Percentiles rank a stretch among this genome's conserved stretches.
Conservation (phyloP, 2,888 invertebrate species). For the Taenaris catops region DNA sequence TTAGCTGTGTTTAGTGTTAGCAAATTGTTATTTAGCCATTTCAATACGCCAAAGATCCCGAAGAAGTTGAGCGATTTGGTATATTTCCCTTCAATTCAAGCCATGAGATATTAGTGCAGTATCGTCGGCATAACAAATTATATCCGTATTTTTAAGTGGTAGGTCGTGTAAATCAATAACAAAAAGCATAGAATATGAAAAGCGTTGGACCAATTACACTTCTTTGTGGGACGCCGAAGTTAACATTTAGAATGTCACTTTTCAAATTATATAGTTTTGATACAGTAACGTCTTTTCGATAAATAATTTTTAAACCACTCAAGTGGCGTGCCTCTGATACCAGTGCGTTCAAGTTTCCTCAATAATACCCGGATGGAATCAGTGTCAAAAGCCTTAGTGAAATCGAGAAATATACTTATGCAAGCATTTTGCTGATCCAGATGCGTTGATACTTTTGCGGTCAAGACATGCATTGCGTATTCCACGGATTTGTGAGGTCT, state of each 20-base stretch:
- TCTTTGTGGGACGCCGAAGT: constrained; percentile 17
- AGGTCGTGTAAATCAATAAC: constrained; percentile 7
- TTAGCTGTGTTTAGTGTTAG: constrained; percentile 18
- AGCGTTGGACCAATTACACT: constrained; percentile 19
- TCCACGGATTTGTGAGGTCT: constrained; percentile 14
- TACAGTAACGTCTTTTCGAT: constrained; percentile 6
- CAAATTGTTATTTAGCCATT: constrained; percentile 13
- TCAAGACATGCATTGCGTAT: constrained; percentile 12
- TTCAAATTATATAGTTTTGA: constrained; percentile 2
- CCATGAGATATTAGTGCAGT: constrained; percentile 14
- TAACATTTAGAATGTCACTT: constrained; percentile 2
- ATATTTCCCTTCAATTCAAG: constrained; percentile 9
- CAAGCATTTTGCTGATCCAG: constrained; percentile 8
- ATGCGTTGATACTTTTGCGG: constrained; percentile 2
- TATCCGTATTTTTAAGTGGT: constrained; percentile 4
- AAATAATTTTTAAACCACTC: constrained; percentile 17
- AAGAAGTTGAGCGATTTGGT: constrained; percentile 5
- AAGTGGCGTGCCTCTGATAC: constrained; percentile 12
- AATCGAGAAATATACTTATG: constrained; percentile 16
- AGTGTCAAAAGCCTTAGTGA: constrained; percentile 19
- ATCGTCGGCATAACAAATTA: constrained; percentile 21
- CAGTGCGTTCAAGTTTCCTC: constrained; percentile 7
- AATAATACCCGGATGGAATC: constrained; percentile 5
- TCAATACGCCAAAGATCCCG: constrained; percentile 7
- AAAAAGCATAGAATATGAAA: constrained; percentile 15